A percentile compares a stretch with the other conserved stretches of the same genome.
Evolutionary conservation across 2,113 vertebrate species (phyloP).

Genomic region (Trogon melanurus): DNA sequence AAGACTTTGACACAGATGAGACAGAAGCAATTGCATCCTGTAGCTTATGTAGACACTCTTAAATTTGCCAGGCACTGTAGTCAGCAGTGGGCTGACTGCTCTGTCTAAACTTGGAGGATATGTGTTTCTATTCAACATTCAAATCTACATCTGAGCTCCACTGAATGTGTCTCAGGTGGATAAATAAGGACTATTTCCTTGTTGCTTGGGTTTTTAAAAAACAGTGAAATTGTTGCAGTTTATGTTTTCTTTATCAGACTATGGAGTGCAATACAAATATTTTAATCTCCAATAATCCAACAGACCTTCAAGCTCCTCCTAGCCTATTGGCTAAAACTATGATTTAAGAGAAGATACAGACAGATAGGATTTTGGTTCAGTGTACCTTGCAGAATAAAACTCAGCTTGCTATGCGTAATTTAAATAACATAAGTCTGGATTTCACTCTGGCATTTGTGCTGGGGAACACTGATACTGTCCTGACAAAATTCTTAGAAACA

Average conservation of each 20-base stretch:
- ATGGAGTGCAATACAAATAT: background rate
- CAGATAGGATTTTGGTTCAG: background rate
- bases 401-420: background rate
- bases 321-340: background rate
- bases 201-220: background rate
- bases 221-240: background rate
- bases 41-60: background rate
- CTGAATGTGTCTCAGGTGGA: background rate
- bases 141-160: background rate
- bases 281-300: background rate
- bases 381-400: background rate
- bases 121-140: background rate
- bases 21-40: background rate
- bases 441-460: background rate
- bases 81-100: background rate
- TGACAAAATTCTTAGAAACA: background rate
- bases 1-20: background rate
- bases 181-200: background rate
- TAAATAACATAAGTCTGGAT: background rate
- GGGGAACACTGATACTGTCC: background rate
- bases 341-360: background rate
- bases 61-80: background rate
- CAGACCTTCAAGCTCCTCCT: background rate
- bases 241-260: background rate
- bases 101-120: background rate